phyloP scores from a whole-genome alignment of 2,113 vertebrate species.

The Chionodraco myersi region DNA sequence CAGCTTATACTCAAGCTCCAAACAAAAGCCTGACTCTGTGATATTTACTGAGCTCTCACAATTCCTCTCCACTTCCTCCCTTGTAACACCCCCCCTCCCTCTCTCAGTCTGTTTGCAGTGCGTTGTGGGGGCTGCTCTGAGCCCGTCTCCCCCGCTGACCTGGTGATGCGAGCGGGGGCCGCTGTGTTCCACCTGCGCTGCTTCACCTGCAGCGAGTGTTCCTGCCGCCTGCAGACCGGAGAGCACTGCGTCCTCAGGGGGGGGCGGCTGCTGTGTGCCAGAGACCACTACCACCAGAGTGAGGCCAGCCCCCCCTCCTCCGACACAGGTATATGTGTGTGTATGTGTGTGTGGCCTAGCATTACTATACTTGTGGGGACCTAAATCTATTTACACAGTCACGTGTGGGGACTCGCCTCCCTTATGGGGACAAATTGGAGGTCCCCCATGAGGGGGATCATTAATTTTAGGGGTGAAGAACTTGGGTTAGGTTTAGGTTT shows the following conservation, averaged over 20 bases:
- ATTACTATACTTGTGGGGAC: too few species aligned
- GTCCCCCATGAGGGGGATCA: too few species aligned
- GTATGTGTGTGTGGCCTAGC: neutral
- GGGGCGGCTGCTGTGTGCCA: slow-evolving; percentile 93
- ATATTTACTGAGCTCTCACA: slow-evolving; percentile 43
- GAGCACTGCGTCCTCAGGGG: slow-evolving; percentile 95
- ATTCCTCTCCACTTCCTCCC: slow-evolving; percentile 25
- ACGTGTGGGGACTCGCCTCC: too few species aligned
- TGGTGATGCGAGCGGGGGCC: slow-evolving; percentile 93
- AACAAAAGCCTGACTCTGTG: slow-evolving; percentile 50
- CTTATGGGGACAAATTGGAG: too few species aligned
- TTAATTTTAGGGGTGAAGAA: too few species aligned
- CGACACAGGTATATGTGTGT: slow-evolving; percentile 87
- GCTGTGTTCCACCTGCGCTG: slow-evolving; percentile 95
- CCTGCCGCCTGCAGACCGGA: slow-evolving; percentile 92
- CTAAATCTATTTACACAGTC: too few species aligned
- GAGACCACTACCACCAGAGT: slow-evolving; percentile 91
- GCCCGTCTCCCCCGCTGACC: slow-evolving; percentile 89
- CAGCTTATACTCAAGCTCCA: slow-evolving; percentile 9
- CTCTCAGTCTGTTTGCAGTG: slow-evolving; percentile 90
- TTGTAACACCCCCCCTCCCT: slow-evolving; percentile 61
- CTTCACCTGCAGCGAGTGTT: slow-evolving; percentile 95
- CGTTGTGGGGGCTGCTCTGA: slow-evolving; percentile 91
- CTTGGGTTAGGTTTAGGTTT: too few species aligned
- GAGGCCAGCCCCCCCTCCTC: slow-evolving; percentile 89